phyloP scores from a whole-genome alignment of 2,113 vertebrate genomes.

The Austrofundulus limnaeus region DNA sequence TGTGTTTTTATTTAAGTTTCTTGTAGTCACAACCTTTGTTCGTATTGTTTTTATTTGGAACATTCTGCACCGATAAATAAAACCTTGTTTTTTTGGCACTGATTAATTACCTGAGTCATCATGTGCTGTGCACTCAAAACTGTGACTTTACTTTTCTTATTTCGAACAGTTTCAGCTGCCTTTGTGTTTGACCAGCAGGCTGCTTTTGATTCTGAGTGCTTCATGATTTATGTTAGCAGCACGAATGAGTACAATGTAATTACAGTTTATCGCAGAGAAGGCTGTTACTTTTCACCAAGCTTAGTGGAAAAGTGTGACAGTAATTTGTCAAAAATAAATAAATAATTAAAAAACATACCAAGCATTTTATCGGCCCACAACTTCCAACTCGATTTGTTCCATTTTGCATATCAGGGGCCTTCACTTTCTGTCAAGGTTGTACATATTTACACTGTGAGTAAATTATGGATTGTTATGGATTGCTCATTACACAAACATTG shows the following conservation, averaged over 20 bases:
- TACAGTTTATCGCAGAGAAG: conserved; percentile 33
- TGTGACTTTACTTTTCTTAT: neutral
- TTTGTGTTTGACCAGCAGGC: conserved; percentile 14
- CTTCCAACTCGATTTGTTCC: conserved; percentile 7
- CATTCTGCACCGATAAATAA: neutral
- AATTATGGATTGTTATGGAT: conserved; percentile 49
- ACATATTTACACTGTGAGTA: conserved; percentile 32
- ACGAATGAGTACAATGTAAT: conserved; percentile 29
- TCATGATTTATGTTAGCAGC: conserved; percentile 39
- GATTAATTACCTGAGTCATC: neutral
- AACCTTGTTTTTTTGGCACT: neutral
- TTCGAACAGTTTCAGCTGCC: neutral
- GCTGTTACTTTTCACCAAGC: conserved; percentile 18
- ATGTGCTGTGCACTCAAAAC: neutral
- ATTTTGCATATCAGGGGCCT: conserved; percentile 22
- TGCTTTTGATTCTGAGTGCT: conserved; percentile 14
- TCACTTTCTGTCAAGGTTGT: conserved; percentile 43
- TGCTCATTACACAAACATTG: conserved; percentile 39
- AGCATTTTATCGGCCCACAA: too few relatives aligned
- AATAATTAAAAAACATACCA: too few relatives aligned
- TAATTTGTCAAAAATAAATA: conserved; percentile 3
- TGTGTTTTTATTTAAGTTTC: neutral
- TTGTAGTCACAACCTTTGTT: too few relatives aligned
- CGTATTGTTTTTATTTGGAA: too few relatives aligned
- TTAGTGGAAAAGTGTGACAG: conserved; percentile 17